Conservation (phyloP, 2,113 vertebrate genomes). For the Sminthopsis crassicaudata region DNA sequence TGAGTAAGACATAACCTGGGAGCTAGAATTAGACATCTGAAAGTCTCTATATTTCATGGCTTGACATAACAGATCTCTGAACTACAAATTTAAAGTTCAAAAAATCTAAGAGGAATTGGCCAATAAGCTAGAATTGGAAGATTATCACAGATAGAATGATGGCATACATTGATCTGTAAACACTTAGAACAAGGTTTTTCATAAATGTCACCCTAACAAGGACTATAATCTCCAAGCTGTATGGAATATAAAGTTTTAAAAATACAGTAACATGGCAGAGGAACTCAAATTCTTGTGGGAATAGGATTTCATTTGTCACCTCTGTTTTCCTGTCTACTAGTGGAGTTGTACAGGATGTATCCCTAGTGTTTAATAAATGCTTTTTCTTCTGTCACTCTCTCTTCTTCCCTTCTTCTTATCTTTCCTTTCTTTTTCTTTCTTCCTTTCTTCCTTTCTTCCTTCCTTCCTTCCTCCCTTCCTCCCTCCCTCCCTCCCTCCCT, state of each 20-base stretch:
- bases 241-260: neutral
- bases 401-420: too few species aligned
- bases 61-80: neutral
- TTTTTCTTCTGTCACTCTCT: neutral
- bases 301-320: neutral
- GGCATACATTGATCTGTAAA: neutral
- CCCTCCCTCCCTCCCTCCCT: neutral
- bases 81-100: neutral
- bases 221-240: neutral
- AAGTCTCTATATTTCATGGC: neutral
- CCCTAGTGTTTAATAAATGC: neutral
- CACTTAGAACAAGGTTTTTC: neutral
- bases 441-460: too few species aligned
- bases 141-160: neutral
- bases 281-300: neutral
- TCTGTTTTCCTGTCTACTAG: neutral
- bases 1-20: neutral
- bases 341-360: neutral
- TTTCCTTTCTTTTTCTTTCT: too few species aligned
- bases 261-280: neutral
- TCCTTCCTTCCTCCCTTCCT: too few species aligned
- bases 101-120: neutral
- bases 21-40: neutral
- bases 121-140: neutral
- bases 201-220: neutral